Conservation (phyloP, 1,140 invertebrate genomes). For the Drosophila sucinea region DNA sequence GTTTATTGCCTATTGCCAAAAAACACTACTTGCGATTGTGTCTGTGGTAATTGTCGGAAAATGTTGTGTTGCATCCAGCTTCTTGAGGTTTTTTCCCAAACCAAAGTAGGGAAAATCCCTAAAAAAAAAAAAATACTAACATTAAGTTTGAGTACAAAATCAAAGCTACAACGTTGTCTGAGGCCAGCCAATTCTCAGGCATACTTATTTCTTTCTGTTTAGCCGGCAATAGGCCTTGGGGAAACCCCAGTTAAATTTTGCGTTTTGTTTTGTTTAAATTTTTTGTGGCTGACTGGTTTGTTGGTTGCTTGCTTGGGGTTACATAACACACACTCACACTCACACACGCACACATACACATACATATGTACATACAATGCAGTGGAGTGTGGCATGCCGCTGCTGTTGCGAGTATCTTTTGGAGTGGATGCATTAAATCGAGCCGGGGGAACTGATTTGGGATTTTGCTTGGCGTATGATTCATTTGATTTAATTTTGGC, state of each 20-base stretch:
- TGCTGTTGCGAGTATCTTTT: conserved; percentile 4
- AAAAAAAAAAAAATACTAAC: conserved; percentile 48
- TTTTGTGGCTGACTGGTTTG: conserved; percentile 21
- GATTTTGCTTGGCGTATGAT: conserved; percentile 19
- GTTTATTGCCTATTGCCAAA: too few species aligned
- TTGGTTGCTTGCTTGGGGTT: conserved; percentile 46
- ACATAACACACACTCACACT: conserved; percentile 48
- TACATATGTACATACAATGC: conserved; percentile 46
- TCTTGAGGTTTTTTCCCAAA: conserved; percentile 57
- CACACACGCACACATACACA: conserved; percentile 20
- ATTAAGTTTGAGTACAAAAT: conserved; percentile 19
- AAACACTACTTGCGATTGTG: background rate
- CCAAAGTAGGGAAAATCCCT: conserved; percentile 49
- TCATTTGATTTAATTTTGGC: conserved; percentile 46
- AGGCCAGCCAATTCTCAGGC: conserved; percentile 64
- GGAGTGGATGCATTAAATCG: conserved; percentile 47
- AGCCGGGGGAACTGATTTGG: background rate
- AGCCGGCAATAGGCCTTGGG: conserved; percentile 64
- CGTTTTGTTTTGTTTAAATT: conserved; percentile 12
- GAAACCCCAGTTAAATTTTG: conserved; percentile 62
- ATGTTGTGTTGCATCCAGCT: conserved; percentile 45
- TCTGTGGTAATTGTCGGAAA: background rate
- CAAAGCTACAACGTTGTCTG: conserved; percentile 3
- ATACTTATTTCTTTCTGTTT: conserved; percentile 29
- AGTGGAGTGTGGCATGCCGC: conserved; percentile 39